These are phyloP conservation scores for Sinosuthora webbiana DNA, from an alignment of 2,113 vertebrate species.

Conservation along the genomic window DNA sequence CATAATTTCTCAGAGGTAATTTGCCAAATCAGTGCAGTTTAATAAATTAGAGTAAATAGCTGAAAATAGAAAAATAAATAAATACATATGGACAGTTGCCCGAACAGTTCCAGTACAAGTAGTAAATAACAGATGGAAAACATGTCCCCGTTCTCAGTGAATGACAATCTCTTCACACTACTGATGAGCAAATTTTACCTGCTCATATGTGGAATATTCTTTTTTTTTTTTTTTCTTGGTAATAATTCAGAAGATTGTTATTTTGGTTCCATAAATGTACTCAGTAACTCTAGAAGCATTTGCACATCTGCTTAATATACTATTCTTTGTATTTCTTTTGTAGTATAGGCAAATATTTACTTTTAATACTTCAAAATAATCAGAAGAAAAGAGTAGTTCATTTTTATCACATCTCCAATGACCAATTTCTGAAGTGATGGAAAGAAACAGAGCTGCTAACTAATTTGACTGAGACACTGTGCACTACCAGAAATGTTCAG, in stretches of 20 bases:
- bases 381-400: neutral
- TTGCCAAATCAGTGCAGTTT: neutral
- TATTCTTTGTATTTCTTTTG: neutral
- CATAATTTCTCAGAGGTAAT: neutral
- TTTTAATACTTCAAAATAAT: neutral
- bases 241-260: neutral
- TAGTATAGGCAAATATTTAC: neutral
- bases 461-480: neutral
- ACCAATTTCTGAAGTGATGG: neutral
- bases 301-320: neutral
- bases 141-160: neutral
- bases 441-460: neutral
- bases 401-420: neutral
- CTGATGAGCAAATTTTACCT: neutral
- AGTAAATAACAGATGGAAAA: constrained; percentile 30
- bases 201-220: neutral
- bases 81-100: neutral
- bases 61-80: constrained; percentile 1
- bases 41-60: neutral
- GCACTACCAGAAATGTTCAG: constrained; percentile 19
- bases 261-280: neutral
- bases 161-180: neutral
- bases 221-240: neutral
- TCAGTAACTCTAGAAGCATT: neutral
- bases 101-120: neutral